These are phyloP conservation scores for Oryzias dopingdopingensis DNA, from an alignment of 2,797 vertebrate genomes.

Conservation along the genomic window DNA sequence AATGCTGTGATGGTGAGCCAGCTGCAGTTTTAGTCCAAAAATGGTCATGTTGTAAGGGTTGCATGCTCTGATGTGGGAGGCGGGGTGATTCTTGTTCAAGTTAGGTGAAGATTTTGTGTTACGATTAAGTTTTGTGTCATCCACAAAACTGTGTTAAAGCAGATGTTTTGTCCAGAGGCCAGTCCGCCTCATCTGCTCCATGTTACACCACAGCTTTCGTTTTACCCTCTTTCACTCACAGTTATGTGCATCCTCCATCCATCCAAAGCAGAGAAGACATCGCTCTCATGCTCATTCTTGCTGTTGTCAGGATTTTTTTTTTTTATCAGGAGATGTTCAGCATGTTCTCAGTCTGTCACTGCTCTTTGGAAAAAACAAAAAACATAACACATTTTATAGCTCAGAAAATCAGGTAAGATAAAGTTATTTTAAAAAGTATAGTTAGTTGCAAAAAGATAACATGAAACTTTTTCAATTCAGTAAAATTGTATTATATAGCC, in stretches of 20 bases:
- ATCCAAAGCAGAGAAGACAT: constrained; percentile 61
- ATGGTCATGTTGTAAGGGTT: constrained; percentile 11
- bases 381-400: no score
- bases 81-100: background rate
- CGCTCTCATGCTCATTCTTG: constrained; percentile 59
- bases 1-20: background rate
- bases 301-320: constrained; percentile 80
- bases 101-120: constrained; percentile 17
- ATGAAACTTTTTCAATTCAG: no score
- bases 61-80: no score
- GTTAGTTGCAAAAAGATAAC: no score
- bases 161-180: constrained; percentile 21
- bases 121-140: constrained; percentile 21
- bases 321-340: constrained; percentile 62
- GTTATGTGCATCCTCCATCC: constrained; percentile 17
- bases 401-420: no score
- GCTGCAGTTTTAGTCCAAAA: constrained; percentile 27
- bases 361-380: background rate
- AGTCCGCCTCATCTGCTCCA: constrained; percentile 78
- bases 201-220: constrained; percentile 83
- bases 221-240: constrained; percentile 48
- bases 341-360: constrained; percentile 56
- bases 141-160: constrained; percentile 21
- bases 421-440: no score
- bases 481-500: no score